phyloP scores from a whole-genome alignment of 2,113 vertebrate genomes.

The Trogon surrucura region DNA sequence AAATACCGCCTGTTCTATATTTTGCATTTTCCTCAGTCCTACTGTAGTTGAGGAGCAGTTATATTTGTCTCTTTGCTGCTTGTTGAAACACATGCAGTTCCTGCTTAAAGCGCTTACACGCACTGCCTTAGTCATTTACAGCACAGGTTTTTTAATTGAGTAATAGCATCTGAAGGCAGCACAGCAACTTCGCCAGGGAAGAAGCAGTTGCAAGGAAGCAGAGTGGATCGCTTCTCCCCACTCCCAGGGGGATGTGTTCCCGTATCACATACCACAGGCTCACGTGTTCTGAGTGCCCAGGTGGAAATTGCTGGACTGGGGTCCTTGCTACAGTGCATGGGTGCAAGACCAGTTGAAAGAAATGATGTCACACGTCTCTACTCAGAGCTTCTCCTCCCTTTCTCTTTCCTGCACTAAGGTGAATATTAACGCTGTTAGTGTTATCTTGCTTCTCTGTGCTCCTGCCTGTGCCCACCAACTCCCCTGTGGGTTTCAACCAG shows the following conservation, averaged over 20 bases:
- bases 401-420: neutral
- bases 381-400: neutral
- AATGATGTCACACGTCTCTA: neutral
- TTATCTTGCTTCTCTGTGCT: neutral
- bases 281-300: neutral
- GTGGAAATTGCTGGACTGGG: neutral
- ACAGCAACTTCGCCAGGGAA: neutral
- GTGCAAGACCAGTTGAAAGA: neutral
- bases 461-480: neutral
- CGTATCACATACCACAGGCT: neutral
- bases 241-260: neutral
- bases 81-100: neutral
- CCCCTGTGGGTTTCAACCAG: neutral
- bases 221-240: neutral
- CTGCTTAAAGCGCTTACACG: neutral
- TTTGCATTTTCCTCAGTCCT: neutral
- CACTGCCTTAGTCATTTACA: neutral
- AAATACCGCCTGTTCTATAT: neutral
- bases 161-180: neutral
- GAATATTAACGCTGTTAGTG: neutral
- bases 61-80: neutral
- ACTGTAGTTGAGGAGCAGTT: neutral
- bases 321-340: rapidly evolving
- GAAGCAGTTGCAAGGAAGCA: neutral
- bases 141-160: neutral